Evolutionary conservation across 2,797 vertebrate genomes (phyloP).

Genomic region (Hydrophis major): DNA sequence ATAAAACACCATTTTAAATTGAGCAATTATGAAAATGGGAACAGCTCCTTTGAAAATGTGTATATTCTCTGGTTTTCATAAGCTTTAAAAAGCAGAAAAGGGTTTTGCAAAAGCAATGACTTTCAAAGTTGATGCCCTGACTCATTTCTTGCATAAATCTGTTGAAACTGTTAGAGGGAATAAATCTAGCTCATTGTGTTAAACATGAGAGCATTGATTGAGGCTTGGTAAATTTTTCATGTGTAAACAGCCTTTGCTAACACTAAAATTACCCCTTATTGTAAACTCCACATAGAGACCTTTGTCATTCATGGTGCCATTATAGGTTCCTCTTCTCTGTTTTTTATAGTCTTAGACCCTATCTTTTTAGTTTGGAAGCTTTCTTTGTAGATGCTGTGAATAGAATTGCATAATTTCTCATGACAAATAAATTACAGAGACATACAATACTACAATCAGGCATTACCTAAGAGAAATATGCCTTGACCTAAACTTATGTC

Average conservation of each 20-base stretch:
- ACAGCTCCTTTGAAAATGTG: neutral
- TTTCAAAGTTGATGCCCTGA: neutral
- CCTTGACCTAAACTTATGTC: conserved; percentile 22
- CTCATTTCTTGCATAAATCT: conserved; percentile 29
- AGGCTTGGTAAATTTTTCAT: conserved; percentile 29
- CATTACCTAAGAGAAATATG: conserved; percentile 27
- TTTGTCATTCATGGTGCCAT: conserved; percentile 6
- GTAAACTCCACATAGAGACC: neutral
- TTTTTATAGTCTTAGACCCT: conserved; percentile 8
- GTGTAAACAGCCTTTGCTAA: conserved; percentile 18
- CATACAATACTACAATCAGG: conserved; percentile 9
- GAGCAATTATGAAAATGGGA: neutral
- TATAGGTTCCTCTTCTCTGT: neutral
- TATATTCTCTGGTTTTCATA: neutral
- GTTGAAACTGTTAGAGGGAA: neutral
- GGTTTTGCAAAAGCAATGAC: conserved; percentile 6
- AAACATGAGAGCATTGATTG: conserved; percentile 34
- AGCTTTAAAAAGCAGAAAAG: neutral
- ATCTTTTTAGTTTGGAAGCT: neutral
- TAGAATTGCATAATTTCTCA: conserved; percentile 29
- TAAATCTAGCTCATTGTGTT: conserved; percentile 22
- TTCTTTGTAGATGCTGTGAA: conserved; percentile 17
- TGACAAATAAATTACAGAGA: conserved; percentile 32
- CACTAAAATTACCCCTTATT: conserved; percentile 30
- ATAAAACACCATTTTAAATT: neutral